phyloP scores from a whole-genome alignment of 2,113 vertebrate species.

The Zingel zingel region DNA sequence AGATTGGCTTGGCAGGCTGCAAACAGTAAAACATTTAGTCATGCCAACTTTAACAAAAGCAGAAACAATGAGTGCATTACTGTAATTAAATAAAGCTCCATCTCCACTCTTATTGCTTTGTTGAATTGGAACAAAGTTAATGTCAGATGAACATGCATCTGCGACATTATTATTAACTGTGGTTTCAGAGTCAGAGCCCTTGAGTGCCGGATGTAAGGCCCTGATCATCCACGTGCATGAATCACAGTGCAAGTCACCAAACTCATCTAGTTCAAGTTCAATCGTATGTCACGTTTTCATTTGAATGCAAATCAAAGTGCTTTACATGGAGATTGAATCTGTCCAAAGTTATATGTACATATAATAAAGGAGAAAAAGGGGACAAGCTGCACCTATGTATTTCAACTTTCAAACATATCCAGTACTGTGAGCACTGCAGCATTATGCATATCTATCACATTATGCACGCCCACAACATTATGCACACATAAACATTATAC shows the following conservation, averaged over 20 bases:
- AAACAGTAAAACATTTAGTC: constrained; percentile 61
- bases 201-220: too few species aligned
- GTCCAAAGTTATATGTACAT: background rate
- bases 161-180: background rate
- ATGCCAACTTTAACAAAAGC: constrained; percentile 58
- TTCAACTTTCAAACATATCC: background rate
- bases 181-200: background rate
- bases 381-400: background rate
- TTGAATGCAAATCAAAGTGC: background rate
- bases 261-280: background rate
- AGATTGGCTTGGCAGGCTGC: constrained; percentile 71
- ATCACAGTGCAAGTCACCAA: background rate
- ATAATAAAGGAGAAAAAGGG: background rate
- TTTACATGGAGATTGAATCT: background rate
- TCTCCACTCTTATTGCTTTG: constrained; percentile 12
- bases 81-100: constrained; percentile 51
- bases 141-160: constrained; percentile 4
- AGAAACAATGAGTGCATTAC: constrained; percentile 51
- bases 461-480: background rate
- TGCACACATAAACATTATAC: background rate
- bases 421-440: background rate
- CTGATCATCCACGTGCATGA: background rate
- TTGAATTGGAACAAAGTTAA: constrained; percentile 11
- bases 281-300: background rate
- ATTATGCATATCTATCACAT: background rate